Evolutionary conservation across 2,888 invertebrate genomes (phyloP).

Genomic region (Nasonia oneida): DNA sequence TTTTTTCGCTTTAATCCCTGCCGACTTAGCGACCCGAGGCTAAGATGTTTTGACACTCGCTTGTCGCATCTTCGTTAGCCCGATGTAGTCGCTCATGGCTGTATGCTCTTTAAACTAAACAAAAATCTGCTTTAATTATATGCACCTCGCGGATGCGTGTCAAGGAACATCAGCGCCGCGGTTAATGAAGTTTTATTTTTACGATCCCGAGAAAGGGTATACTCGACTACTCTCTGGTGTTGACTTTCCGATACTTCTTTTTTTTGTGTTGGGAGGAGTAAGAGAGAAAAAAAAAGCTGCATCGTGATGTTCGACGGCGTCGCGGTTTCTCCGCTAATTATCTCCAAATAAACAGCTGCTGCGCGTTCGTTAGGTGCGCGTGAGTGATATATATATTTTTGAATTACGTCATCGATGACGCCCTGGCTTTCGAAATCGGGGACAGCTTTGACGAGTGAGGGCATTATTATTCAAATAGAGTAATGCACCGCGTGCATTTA

Average conservation of each 20-base stretch:
- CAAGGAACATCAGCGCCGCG: not conserved
- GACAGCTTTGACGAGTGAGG: not conserved
- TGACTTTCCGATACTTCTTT: conserved; percentile 5
- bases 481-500: no score
- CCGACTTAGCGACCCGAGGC: not conserved
- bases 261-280: not conserved
- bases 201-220: not conserved
- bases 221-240: not conserved
- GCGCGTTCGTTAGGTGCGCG: not conserved
- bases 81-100: not conserved
- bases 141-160: not conserved
- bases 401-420: not conserved
- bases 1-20: not conserved
- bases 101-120: conserved; percentile 15
- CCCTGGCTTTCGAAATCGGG: not conserved
- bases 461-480: not conserved
- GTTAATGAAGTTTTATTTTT: conserved; percentile 52
- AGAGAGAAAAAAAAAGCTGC: not conserved
- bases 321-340: conserved; percentile 1
- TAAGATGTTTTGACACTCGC: not conserved
- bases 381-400: not conserved
- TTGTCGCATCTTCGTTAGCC: not conserved
- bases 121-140: conserved; percentile 46
- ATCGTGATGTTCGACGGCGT: not conserved
- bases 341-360: not conserved